Evolutionary conservation across 2,888 invertebrate species (phyloP).

Genomic region (Nomada hirtipes): DNA sequence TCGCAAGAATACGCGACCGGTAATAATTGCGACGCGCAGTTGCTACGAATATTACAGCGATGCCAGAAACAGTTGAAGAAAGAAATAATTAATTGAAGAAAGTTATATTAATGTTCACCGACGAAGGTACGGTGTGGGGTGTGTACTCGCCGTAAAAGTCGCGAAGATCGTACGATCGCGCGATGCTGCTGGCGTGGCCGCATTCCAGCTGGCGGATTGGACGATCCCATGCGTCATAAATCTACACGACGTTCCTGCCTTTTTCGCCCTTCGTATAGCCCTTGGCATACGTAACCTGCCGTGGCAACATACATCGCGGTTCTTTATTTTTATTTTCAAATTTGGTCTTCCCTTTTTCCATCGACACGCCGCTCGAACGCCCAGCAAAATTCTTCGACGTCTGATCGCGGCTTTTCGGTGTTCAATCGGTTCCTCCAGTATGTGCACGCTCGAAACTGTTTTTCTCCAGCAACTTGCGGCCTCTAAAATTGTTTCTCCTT

Average conservation of each 20-base stretch:
- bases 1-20: background rate
- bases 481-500: background rate
- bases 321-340: slow-evolving; percentile 19
- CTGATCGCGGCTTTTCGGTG: background rate
- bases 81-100: background rate
- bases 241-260: slow-evolving; percentile 63
- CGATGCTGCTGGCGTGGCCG: slow-evolving; percentile 69
- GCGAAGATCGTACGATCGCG: slow-evolving; percentile 66
- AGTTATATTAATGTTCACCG: slow-evolving; percentile 23
- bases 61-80: background rate
- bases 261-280: slow-evolving; percentile 66
- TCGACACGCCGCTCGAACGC: background rate
- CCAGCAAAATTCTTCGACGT: slow-evolving; percentile 5
- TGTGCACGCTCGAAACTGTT: background rate
- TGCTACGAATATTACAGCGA: background rate
- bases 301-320: slow-evolving; percentile 17
- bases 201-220: slow-evolving; percentile 70
- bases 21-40: background rate
- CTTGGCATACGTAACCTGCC: slow-evolving; percentile 47
- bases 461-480: background rate
- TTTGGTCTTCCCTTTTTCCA: slow-evolving; percentile 21
- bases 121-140: slow-evolving; percentile 30
- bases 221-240: slow-evolving; percentile 68
- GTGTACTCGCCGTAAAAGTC: slow-evolving; percentile 65
- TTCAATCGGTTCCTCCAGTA: background rate